Base-by-base conservation (phyloP, 2,888 invertebrate genomes). In the Hanleya hanleyi region DNA sequence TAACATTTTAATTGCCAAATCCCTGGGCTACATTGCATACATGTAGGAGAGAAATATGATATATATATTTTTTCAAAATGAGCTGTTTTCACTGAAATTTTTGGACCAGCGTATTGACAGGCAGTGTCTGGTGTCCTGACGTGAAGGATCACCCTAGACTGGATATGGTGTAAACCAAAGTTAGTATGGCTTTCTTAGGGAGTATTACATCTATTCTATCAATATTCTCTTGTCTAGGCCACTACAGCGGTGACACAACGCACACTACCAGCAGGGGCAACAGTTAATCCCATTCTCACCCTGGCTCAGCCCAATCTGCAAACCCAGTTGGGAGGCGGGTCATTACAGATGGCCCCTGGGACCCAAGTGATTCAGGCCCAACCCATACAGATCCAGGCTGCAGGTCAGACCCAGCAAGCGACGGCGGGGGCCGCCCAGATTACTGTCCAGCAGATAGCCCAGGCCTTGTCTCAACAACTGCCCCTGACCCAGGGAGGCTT, bases 401-500 rank as follows among this genome's bases (percentile, higher is more conserved):
- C 26, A 6, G 32, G 26, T 41, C 22, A 33, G 6, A 32, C 47
- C 9, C 33, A 33, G 6, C 67, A 67, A 47, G 47, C 22, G 57
- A 57, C 47, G 32, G n/a, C n/a, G n/a, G n/a, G n/a, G n/a, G n/a
- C n/a, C n/a, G n/a, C n/a, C n/a, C 33, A 47, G 47, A 41, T 67
- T 29, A 47, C 67, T 1, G 49, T 41, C 33, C 41, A 47, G 22
- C 67, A 67, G 1, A 49, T 67, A 7, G 26, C 49, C 18, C 67
- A 67, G 49, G 67, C 67, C 47, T 9, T 57, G 7, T 57, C 57
- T 3, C 57, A 57, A 26, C 71, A 71, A 37, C n/a, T 71, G 26
- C 41, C 71, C 3, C 47, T 33, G 5, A 0, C 71, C 18, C 47
- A 41, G 18, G 29, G 49, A 50, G 66, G 71, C 3, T 71, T 66